phyloP scores from a whole-genome alignment of 2,888 invertebrate genomes.

The Agrochola lychnidis region DNA sequence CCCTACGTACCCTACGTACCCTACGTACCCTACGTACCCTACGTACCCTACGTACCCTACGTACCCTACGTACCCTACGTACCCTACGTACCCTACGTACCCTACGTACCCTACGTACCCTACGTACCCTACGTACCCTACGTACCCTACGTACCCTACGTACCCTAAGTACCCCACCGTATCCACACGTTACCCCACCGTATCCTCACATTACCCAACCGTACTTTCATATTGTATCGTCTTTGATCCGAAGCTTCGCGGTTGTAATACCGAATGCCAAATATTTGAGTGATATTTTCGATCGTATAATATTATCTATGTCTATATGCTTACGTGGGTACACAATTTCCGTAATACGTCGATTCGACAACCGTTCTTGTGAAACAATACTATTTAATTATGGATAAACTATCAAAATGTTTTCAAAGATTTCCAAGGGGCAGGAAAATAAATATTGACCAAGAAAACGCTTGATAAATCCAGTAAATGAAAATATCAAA shows the following conservation, averaged over 20 bases:
- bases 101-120: too few relatives aligned
- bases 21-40: too few relatives aligned
- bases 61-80: too few relatives aligned
- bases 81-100: too few relatives aligned
- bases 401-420: not conserved
- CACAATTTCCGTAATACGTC: conserved; percentile 17
- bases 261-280: conserved; percentile 42
- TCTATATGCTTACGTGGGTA: not conserved
- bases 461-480: not conserved
- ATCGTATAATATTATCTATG: conserved; percentile 26
- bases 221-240: conserved; percentile 36
- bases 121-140: too few relatives aligned
- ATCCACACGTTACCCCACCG: not conserved
- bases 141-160: too few relatives aligned
- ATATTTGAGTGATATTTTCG: conserved; percentile 46
- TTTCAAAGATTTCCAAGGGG: not conserved
- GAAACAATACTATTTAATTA: not conserved
- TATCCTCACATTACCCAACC: not conserved
- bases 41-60: too few relatives aligned
- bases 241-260: conserved; percentile 40
- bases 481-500: not conserved
- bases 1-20: too few relatives aligned
- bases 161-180: not conserved
- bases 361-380: not conserved
- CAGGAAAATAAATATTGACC: not conserved